Evolutionary conservation across 2,113 vertebrate genomes (phyloP).

Genomic region (Gymnocephalus cernua): DNA sequence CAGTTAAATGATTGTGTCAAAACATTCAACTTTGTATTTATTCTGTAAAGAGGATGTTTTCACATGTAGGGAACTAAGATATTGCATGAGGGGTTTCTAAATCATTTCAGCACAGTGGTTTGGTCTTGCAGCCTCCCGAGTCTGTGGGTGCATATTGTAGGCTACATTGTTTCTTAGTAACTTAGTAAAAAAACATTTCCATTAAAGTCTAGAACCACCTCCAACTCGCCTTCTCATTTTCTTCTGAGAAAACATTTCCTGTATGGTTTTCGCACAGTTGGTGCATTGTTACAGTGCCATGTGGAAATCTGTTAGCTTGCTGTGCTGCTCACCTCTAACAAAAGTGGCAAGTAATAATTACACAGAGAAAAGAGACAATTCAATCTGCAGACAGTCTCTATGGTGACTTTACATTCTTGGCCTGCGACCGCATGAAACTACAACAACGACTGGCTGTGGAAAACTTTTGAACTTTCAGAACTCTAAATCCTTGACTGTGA

Average conservation of each 20-base stretch:
- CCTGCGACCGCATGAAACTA: conserved; percentile 42
- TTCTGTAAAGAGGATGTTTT: background rate
- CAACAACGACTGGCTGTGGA: conserved; percentile 54
- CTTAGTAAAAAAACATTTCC: conserved; percentile 2
- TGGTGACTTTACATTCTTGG: conserved; percentile 70
- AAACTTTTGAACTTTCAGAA: conserved; percentile 70
- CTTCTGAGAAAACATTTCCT: conserved; percentile 31
- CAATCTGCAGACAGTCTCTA: conserved; percentile 28
- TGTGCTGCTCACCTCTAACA: conserved; percentile 11
- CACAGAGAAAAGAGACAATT: conserved; percentile 21
- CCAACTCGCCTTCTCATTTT: background rate
- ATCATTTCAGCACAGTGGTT: conserved; percentile 30
- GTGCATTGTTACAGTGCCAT: conserved; percentile 20
- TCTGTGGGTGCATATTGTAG: background rate
- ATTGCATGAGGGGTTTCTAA: conserved; percentile 29
- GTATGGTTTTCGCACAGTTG: conserved; percentile 32
- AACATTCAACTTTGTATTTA: background rate
- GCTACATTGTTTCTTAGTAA: background rate
- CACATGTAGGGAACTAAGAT: background rate
- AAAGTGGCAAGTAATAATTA: conserved; percentile 34
- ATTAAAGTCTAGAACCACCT: background rate
- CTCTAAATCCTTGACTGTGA: conserved; percentile 60
- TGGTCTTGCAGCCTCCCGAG: background rate
- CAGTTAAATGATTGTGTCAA: background rate
- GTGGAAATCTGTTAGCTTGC: conserved; percentile 6